A percentile compares a stretch with the other conserved stretches of the same genome.
These are phyloP conservation scores for Sphaerophoria rueppellii DNA, from an alignment of 2,888 invertebrate species.

Conservation along the genomic window DNA sequence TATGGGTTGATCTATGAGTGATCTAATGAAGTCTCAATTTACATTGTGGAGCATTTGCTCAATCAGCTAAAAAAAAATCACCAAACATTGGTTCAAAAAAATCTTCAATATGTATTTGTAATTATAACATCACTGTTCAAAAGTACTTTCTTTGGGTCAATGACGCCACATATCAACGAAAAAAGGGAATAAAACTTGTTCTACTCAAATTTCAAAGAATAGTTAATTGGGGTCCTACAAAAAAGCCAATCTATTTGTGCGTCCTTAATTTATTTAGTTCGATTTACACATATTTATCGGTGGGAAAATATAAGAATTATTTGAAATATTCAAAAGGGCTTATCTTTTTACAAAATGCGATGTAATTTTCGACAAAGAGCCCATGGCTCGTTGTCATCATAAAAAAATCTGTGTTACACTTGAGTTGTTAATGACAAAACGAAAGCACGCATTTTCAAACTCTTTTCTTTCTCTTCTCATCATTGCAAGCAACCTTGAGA, in stretches of 20 bases:
- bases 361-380: neutral
- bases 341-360: slow-evolving; percentile 12
- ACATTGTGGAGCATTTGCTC: no score
- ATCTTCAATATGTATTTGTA: neutral
- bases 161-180: slow-evolving; percentile 10
- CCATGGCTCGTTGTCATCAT: neutral
- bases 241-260: slow-evolving; percentile 56
- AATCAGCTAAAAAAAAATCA: no score
- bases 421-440: slow-evolving; percentile 54
- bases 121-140: slow-evolving; percentile 4
- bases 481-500: slow-evolving; percentile 2
- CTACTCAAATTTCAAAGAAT: slow-evolving; percentile 39
- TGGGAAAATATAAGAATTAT: slow-evolving; percentile 30
- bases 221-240: slow-evolving; percentile 55
- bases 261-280: slow-evolving; percentile 33
- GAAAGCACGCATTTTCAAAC: slow-evolving; percentile 11
- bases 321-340: slow-evolving; percentile 30
- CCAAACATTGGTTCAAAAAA: no score
- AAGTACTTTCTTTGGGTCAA: slow-evolving; percentile 5
- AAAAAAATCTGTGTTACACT: slow-evolving; percentile 37
- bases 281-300: slow-evolving; percentile 25
- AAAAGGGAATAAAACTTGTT: slow-evolving; percentile 41
- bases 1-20: neutral
- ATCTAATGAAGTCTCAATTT: no score
- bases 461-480: neutral